These are phyloP conservation scores for Polietes domitor DNA, from an alignment of 2,888 invertebrate genomes.

Conservation along the genomic window DNA sequence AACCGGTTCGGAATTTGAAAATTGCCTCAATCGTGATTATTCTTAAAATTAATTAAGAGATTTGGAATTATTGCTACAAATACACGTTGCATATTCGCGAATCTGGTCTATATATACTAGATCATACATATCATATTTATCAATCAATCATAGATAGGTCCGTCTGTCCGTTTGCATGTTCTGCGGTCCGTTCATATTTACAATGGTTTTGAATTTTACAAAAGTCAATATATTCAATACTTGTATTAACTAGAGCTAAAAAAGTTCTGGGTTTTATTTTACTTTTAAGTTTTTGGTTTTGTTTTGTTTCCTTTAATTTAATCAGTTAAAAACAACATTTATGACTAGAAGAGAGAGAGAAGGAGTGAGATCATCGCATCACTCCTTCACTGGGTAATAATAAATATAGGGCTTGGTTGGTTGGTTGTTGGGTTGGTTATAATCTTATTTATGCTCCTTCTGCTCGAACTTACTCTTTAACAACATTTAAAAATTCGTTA, in stretches of 20 bases:
- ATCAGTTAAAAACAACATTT: constrained; percentile 60
- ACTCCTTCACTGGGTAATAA: not conserved
- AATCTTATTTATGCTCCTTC: constrained; percentile 46
- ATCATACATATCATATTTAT: not conserved
- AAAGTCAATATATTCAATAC: constrained; percentile 60
- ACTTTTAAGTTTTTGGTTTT: too few relatives aligned
- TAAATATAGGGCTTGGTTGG: not conserved
- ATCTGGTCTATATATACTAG: not conserved
- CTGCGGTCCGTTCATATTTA: constrained; percentile 26
- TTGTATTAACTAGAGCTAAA: constrained; percentile 53
- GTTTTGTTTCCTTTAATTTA: constrained; percentile 24
- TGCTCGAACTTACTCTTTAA: constrained; percentile 47
- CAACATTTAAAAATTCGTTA: constrained; percentile 68
- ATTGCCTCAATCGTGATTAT: not conserved
- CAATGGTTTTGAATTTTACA: constrained; percentile 32
- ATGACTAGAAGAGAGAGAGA: constrained; percentile 60
- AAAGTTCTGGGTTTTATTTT: constrained; percentile 34
- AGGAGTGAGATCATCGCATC: not conserved
- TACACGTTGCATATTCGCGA: constrained; percentile 55
- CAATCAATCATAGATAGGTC: not conserved
- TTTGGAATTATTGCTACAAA: constrained; percentile 68
- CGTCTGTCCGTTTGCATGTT: not conserved
- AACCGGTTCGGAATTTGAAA: not conserved
- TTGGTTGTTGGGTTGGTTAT: constrained; percentile 59
- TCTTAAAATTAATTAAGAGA: constrained; percentile 19